These are phyloP conservation scores for Pelodiscus sinensis DNA, from an alignment of 2,113 vertebrate species.

Conservation along the genomic window DNA sequence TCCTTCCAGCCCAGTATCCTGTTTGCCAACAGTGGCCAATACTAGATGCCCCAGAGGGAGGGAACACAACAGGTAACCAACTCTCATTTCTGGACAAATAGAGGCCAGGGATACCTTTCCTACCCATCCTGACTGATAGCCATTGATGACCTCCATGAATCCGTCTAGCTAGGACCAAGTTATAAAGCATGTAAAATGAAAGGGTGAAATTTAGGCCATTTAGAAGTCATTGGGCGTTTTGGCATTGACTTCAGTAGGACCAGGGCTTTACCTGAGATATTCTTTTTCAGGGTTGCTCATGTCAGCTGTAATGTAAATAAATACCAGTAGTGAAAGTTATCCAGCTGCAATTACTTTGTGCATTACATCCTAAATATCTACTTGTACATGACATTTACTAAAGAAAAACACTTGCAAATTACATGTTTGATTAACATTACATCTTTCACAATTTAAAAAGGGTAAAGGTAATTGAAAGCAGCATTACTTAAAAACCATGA, in stretches of 20 bases:
- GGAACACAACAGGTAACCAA: too few relatives aligned
- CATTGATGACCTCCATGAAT: too few relatives aligned
- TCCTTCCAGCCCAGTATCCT: too few relatives aligned
- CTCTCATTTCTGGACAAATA: too few relatives aligned
- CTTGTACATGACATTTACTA: conserved; percentile 83
- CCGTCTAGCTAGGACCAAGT: not conserved
- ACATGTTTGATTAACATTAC: conserved; percentile 86
- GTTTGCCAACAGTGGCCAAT: too few relatives aligned
- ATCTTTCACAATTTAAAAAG: conserved; percentile 81
- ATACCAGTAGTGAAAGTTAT: conserved; percentile 44
- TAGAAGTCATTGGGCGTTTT: conserved; percentile 23
- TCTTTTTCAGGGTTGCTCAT: conserved; percentile 30
- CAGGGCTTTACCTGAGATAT: conserved; percentile 38
- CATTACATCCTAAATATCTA: conserved; percentile 78
- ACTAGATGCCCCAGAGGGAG: too few relatives aligned
- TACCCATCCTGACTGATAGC: too few relatives aligned
- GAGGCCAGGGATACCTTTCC: too few relatives aligned
- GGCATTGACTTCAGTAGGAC: conserved; percentile 6
- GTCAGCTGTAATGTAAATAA: conserved; percentile 49
- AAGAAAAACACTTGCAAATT: conserved; percentile 86
- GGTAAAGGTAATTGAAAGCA: conserved; percentile 80
- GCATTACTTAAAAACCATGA: conserved; percentile 78
- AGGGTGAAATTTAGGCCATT: not conserved
- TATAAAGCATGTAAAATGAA: not conserved
- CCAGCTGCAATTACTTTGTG: conserved; percentile 72